phyloP scores from a whole-genome alignment of 2,888 invertebrate species.

The Toxonevra muliebris region DNA sequence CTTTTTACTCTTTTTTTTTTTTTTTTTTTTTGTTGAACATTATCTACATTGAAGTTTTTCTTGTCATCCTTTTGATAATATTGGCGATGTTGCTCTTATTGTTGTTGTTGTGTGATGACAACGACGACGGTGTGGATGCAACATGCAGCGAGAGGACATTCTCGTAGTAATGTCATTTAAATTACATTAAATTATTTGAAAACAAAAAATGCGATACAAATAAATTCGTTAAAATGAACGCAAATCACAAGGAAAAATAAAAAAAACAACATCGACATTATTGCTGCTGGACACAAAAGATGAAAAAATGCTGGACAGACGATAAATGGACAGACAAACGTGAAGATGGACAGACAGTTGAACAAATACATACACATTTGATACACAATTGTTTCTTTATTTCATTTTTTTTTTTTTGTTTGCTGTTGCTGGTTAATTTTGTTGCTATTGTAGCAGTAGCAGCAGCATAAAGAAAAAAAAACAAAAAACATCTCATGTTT shows the following conservation, averaged over 20 bases:
- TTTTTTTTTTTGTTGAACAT: too few relatives aligned
- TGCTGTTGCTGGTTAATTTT: background rate
- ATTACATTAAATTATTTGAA: constrained; percentile 49
- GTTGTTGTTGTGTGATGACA: background rate
- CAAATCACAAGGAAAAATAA: constrained; percentile 6
- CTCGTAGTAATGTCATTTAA: constrained; percentile 44
- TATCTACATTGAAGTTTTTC: constrained; percentile 15
- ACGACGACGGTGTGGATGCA: constrained; percentile 16
- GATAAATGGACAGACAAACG: constrained; percentile 11
- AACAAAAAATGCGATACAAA: constrained; percentile 40
- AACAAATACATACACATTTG: constrained; percentile 11
- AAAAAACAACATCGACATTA: constrained; percentile 13
- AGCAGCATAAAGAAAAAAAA: constrained; percentile 8
- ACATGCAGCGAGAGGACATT: constrained; percentile 30
- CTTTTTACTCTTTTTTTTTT: too few relatives aligned
- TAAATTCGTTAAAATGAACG: constrained; percentile 37
- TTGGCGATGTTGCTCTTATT: constrained; percentile 4
- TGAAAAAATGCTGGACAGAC: constrained; percentile 24
- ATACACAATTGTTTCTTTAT: background rate
- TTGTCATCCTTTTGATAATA: background rate
- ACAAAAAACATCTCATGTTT: constrained; percentile 1
- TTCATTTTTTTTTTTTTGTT: background rate
- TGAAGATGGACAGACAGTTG: constrained; percentile 8
- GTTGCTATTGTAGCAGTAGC: constrained; percentile 17
- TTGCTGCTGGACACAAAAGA: constrained; percentile 12